phyloP scores from a whole-genome alignment of 2,888 invertebrate genomes.

The Drosophila kanekoi region DNA sequence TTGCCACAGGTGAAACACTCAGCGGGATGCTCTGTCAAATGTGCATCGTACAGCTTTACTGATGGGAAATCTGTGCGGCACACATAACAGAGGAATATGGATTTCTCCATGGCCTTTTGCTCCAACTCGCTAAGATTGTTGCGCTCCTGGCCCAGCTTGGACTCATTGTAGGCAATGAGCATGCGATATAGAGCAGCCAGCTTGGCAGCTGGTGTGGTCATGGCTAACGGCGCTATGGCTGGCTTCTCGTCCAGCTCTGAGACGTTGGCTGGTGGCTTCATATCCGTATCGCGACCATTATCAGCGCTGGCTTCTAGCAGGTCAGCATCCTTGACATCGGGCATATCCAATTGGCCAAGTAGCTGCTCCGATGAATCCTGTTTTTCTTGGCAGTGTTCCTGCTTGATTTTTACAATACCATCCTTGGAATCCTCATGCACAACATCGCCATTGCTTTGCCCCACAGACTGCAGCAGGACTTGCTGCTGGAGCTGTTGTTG shows the following conservation, averaged over 20 bases:
- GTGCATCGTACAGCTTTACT: constrained; percentile 89
- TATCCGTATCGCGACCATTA: constrained; percentile 38
- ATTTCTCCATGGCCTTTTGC: constrained; percentile 82
- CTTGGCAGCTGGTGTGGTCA: constrained; percentile 80
- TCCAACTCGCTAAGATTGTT: constrained; percentile 82
- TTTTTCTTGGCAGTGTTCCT: constrained; percentile 73
- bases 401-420: constrained; percentile 83
- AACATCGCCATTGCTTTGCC: constrained; percentile 24
- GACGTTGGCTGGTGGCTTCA: constrained; percentile 58
- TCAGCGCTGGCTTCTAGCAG: constrained; percentile 60
- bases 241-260: constrained; percentile 68
- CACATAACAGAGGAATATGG: constrained; percentile 86
- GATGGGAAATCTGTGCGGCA: constrained; percentile 89
- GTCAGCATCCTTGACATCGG: constrained; percentile 73
- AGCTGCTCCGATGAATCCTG: constrained; percentile 49
- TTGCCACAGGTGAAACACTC: constrained; percentile 94
- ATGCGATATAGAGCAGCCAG: constrained; percentile 84
- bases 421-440: constrained; percentile 79
- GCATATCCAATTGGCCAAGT: constrained; percentile 65
- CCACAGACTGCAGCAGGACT: constrained; percentile 30
- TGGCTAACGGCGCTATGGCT: constrained; percentile 58
- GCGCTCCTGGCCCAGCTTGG: constrained; percentile 82
- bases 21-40: constrained; percentile 92
- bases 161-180: constrained; percentile 84
- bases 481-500: constrained; percentile 42